Evolutionary conservation across 1,140 invertebrate species (phyloP).

Genomic region (Diorhabda sublineata): DNA sequence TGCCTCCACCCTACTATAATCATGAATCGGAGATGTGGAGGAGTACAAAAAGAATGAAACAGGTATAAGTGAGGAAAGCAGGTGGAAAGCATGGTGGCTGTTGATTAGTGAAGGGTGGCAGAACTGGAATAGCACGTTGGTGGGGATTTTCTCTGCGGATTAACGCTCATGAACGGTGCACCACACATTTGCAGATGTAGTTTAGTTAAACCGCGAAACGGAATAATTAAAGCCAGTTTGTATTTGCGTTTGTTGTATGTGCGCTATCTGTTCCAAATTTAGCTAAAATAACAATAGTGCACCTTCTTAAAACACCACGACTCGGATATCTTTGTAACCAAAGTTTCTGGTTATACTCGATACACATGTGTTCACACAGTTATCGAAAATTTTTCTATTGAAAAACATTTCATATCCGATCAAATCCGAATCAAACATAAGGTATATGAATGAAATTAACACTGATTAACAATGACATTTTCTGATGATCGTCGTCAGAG

Average conservation of each 20-base stretch:
- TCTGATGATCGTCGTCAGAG: too few species aligned
- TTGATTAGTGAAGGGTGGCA: conserved; percentile 11
- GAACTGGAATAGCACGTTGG: conserved; percentile 11
- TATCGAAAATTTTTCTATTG: too few species aligned
- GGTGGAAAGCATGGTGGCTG: not conserved
- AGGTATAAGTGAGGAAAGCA: not conserved
- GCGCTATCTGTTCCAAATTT: conserved; percentile 25
- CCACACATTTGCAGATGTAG: conserved; percentile 28
- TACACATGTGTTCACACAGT: too few species aligned
- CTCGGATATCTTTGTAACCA: too few species aligned
- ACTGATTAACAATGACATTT: too few species aligned
- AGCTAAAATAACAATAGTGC: conserved; percentile 13
- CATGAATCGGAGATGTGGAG: too few species aligned
- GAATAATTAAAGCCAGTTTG: conserved; percentile 33
- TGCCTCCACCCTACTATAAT: too few species aligned
- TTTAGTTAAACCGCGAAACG: conserved; percentile 33
- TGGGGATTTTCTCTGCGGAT: conserved; percentile 27
- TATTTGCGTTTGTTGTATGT: conserved; percentile 30
- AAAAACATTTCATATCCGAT: too few species aligned
- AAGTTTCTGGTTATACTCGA: too few species aligned
- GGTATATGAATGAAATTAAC: too few species aligned
- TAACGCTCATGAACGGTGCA: conserved; percentile 22
- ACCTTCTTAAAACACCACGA: not conserved
- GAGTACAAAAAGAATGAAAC: not conserved
- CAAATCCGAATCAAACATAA: too few species aligned